Percentiles rank a stretch among this genome's conserved stretches.
These are phyloP conservation scores for Anthoscopus minutus DNA, from an alignment of 2,113 vertebrate species.

Conservation along the genomic window DNA sequence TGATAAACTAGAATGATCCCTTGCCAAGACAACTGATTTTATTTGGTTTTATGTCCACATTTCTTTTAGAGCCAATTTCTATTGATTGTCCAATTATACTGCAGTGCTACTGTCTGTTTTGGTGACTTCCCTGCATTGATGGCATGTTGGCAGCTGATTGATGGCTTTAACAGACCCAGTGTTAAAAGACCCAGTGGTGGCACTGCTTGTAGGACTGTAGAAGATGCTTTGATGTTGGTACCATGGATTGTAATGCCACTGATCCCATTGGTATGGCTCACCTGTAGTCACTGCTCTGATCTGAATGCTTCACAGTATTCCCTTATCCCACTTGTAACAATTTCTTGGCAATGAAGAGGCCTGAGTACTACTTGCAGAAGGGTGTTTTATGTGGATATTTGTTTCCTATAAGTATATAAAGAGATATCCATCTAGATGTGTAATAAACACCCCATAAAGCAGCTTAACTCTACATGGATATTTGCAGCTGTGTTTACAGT, in stretches of 20 bases:
- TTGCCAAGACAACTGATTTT: not conserved
- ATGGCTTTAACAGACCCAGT: not conserved
- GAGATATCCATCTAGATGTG: conserved; percentile 39
- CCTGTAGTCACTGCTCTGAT: not conserved
- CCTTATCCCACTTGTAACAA: not conserved
- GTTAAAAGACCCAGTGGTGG: not conserved
- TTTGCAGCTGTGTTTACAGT: conserved; percentile 47
- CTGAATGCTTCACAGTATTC: not conserved
- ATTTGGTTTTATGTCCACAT: not conserved
- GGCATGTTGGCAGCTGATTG: not conserved
- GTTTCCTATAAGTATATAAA: conserved; percentile 40
- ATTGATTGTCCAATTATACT: not conserved
- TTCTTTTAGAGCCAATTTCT: not conserved
- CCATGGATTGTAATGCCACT: not conserved
- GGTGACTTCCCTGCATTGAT: not conserved
- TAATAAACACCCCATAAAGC: conserved; percentile 52
- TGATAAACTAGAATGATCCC: not conserved
- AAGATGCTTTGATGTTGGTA: not conserved
- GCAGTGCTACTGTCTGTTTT: not conserved
- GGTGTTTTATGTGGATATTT: conserved; percentile 36
- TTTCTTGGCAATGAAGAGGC: not conserved
- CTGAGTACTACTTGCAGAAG: not conserved
- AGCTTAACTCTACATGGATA: conserved; percentile 33
- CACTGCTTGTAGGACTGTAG: not conserved
- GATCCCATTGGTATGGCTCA: not conserved